Evolutionary conservation across 2,797 vertebrate species (phyloP).

Genomic region (Pangasius djambal): DNA sequence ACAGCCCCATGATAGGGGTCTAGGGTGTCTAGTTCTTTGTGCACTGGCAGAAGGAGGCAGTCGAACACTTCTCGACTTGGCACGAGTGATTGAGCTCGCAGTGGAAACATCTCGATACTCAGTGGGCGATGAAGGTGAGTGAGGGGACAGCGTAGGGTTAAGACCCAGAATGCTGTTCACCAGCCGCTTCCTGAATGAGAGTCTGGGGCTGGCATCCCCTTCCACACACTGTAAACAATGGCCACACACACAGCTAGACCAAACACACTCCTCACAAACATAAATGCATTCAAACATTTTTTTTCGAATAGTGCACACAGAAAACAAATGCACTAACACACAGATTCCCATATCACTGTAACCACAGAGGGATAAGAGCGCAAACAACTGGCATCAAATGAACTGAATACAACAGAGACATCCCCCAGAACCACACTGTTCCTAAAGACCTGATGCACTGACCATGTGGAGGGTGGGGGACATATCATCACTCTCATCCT

Average conservation of each 20-base stretch:
- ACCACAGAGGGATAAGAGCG: background rate
- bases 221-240: slow-evolving; percentile 84
- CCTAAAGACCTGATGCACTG: slow-evolving; percentile 61
- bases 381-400: background rate
- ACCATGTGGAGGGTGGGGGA: slow-evolving; percentile 89
- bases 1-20: slow-evolving; percentile 94
- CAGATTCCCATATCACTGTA: background rate
- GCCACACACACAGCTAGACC: slow-evolving; percentile 43
- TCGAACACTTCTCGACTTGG: slow-evolving; percentile 67
- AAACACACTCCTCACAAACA: slow-evolving; percentile 36
- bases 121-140: slow-evolving; percentile 83
- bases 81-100: slow-evolving; percentile 65
- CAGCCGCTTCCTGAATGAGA: slow-evolving; percentile 92
- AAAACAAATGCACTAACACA: background rate
- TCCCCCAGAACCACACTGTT: background rate
- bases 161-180: slow-evolving; percentile 96
- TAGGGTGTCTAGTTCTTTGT: slow-evolving; percentile 81
- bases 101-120: slow-evolving; percentile 83
- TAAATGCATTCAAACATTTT: slow-evolving; percentile 18
- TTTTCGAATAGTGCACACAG: background rate
- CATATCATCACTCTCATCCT: slow-evolving; percentile 91
- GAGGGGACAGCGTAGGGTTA: slow-evolving; percentile 82
- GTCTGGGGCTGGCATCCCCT: slow-evolving; percentile 85
- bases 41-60: slow-evolving; percentile 56
- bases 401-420: background rate